Conservation (phyloP, 2,888 invertebrate genomes). For the Neoaliturus tenellus region DNA sequence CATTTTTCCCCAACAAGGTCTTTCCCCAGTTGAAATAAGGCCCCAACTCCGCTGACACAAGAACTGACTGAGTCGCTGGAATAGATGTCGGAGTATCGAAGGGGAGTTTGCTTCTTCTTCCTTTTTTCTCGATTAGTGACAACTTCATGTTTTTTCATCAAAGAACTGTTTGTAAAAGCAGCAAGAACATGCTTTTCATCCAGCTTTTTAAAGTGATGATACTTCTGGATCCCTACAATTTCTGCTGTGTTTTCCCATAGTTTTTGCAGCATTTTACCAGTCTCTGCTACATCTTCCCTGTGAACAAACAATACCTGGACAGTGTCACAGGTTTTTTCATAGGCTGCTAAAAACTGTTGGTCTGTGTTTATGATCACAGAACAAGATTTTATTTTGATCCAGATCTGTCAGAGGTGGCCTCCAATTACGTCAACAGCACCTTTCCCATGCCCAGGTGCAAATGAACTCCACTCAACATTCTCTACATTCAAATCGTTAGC, state of each 20-base stretch:
- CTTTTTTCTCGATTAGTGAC: conserved; percentile 4
- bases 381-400: conserved; percentile 18
- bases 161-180: conserved; percentile 28
- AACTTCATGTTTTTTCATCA: conserved; percentile 43
- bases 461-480: conserved; percentile 39
- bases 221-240: conserved; percentile 23
- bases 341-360: conserved; percentile 14
- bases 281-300: conserved; percentile 36
- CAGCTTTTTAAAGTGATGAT: conserved; percentile 42
- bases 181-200: conserved; percentile 36
- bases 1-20: neutral
- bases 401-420: conserved; percentile 13
- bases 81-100: conserved; percentile 32
- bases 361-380: conserved; percentile 34
- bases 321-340: neutral
- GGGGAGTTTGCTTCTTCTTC: conserved; percentile 30
- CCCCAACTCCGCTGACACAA: neutral
- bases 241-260: conserved; percentile 31
- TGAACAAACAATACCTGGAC: neutral
- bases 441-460: conserved; percentile 54
- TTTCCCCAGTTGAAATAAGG: too few species aligned
- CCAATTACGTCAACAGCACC: conserved; percentile 54
- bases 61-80: conserved; percentile 1
- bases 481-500: conserved; percentile 35
- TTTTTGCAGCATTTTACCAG: conserved; percentile 18